These are phyloP conservation scores for Illadopsis cleaveri DNA, from an alignment of 2,113 vertebrate genomes.

Conservation along the genomic window DNA sequence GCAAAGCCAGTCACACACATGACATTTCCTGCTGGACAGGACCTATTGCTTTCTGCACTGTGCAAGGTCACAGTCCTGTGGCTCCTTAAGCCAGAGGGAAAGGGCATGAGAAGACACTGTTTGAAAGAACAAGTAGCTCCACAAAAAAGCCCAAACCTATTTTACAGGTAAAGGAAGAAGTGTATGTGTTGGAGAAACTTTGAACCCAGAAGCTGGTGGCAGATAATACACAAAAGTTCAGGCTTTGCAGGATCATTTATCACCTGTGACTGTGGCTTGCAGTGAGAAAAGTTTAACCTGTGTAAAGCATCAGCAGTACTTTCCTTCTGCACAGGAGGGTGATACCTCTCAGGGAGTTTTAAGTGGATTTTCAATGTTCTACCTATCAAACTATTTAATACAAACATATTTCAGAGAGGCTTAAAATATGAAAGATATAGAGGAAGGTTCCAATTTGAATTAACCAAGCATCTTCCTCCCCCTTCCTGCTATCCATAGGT, in stretches of 20 bases:
- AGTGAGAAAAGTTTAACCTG: neutral
- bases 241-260: slow-evolving; percentile 4
- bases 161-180: neutral
- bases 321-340: neutral
- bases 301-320: neutral
- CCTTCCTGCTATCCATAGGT: neutral
- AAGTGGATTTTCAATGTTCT: neutral
- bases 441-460: neutral
- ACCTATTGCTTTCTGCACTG: neutral
- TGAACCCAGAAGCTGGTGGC: neutral
- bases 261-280: neutral
- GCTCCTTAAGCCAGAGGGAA: neutral
- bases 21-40: neutral
- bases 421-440: neutral
- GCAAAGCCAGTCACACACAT: neutral
- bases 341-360: neutral
- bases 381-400: neutral
- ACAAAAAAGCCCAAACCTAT: neutral
- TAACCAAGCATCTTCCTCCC: neutral
- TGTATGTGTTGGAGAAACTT: neutral
- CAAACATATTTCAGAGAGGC: neutral
- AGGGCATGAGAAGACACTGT: neutral
- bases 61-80: neutral
- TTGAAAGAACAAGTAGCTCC: neutral
- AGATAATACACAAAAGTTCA: neutral